These are phyloP conservation scores for Ranitomeya variabilis DNA, from an alignment of 2,113 vertebrate genomes.

Conservation along the genomic window DNA sequence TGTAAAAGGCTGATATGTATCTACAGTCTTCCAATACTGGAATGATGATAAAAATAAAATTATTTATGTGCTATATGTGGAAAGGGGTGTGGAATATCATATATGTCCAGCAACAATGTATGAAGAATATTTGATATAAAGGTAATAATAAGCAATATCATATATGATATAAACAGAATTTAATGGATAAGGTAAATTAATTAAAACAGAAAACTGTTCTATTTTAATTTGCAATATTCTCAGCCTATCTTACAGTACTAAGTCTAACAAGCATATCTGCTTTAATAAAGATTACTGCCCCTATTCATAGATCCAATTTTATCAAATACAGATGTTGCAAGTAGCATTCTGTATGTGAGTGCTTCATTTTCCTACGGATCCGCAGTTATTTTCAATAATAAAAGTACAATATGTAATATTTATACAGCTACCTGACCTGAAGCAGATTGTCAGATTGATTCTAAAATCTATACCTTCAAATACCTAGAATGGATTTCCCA, in stretches of 20 bases:
- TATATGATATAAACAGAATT: too few relatives aligned
- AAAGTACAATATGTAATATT: slow-evolving; percentile 34
- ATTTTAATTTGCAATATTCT: not conserved
- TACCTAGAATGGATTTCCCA: slow-evolving; percentile 6
- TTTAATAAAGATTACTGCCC: not conserved
- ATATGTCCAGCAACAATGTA: not conserved
- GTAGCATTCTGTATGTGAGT: not conserved
- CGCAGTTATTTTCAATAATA: not conserved
- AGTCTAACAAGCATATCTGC: not conserved
- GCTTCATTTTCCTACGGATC: not conserved
- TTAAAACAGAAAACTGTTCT: not conserved
- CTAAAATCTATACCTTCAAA: slow-evolving; percentile 15
- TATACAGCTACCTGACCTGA: slow-evolving; percentile 3
- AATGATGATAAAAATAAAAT: not conserved
- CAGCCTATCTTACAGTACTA: not conserved
- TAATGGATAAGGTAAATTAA: not conserved
- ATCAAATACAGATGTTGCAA: not conserved
- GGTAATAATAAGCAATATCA: too few relatives aligned
- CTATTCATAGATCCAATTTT: not conserved
- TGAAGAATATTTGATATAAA: not conserved
- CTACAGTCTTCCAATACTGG: not conserved
- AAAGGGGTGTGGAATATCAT: not conserved
- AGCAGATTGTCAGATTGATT: slow-evolving; percentile 22
- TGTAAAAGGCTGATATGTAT: not conserved
- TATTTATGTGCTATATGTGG: not conserved